phyloP scores from a whole-genome alignment of 2,797 vertebrate genomes.

The Petrocephalus sullivani region DNA sequence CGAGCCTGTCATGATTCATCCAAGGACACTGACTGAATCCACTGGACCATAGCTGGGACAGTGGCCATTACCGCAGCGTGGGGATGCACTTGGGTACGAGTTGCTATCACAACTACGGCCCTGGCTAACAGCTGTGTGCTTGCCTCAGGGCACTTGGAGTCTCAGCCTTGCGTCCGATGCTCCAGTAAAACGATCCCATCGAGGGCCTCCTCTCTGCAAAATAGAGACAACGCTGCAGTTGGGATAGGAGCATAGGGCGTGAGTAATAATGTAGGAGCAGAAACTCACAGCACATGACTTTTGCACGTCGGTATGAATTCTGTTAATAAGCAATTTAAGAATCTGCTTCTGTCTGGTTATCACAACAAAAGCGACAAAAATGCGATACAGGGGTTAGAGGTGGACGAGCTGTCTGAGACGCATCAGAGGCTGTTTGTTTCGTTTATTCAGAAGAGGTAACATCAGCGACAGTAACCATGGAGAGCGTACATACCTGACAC shows the following conservation, averaged over 20 bases:
- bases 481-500: neutral
- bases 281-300: conserved; percentile 26
- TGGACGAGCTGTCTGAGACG: neutral
- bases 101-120: conserved; percentile 28
- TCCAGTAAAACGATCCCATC: conserved; percentile 33
- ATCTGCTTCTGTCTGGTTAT: neutral
- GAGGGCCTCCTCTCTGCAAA: conserved; percentile 19
- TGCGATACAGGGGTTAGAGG: neutral
- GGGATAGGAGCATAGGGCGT: conserved; percentile 35
- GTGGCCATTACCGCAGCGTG: neutral
- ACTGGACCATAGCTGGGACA: neutral
- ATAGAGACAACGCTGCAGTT: conserved; percentile 43
- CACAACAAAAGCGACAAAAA: neutral
- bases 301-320: conserved; percentile 42
- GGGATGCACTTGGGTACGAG: neutral
- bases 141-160: conserved; percentile 22
- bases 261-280: conserved; percentile 42
- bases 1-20: neutral
- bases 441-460: neutral
- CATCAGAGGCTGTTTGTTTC: neutral
- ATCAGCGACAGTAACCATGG: too few species aligned
- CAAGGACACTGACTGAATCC: neutral
- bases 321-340: neutral
- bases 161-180: conserved; percentile 26
- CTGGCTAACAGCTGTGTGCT: too few species aligned